phyloP scores from a whole-genome alignment of 2,113 vertebrate genomes.

The Ivindomyrus marchei region DNA sequence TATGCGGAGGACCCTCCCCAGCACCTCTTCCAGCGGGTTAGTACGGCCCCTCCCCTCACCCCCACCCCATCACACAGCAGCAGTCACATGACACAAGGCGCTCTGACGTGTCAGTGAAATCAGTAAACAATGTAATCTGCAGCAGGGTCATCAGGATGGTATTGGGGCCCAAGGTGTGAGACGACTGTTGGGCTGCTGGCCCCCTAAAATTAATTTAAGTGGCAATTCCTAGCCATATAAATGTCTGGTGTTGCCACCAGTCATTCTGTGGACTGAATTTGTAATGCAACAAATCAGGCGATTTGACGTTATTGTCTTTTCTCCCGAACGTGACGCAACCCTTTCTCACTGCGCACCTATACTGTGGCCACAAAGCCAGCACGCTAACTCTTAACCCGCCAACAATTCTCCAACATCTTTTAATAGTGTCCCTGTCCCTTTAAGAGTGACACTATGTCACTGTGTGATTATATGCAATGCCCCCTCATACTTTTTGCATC shows the following conservation, averaged over 20 bases:
- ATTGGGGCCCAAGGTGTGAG: not conserved
- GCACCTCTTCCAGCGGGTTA: constrained; percentile 91
- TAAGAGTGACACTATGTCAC: not conserved
- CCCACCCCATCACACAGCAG: not conserved
- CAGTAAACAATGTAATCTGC: not conserved
- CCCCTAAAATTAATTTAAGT: not conserved
- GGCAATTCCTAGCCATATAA: not conserved
- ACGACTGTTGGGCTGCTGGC: not conserved
- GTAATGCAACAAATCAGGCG: not conserved
- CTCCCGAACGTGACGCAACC: not conserved
- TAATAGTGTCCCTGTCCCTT: not conserved
- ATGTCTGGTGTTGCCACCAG: not conserved
- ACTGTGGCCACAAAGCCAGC: not conserved
- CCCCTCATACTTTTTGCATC: not conserved
- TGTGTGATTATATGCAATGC: not conserved
- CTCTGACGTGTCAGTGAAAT: not conserved
- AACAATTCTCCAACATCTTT: not conserved
- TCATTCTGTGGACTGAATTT: not conserved
- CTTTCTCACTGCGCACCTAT: not conserved
- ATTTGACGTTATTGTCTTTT: not conserved
- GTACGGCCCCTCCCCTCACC: constrained; percentile 27
- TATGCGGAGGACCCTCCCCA: constrained; percentile 84
- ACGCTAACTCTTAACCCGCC: not conserved
- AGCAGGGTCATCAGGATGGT: not conserved
- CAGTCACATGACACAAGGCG: not conserved